These are phyloP conservation scores for Girardinus metallicus DNA, from an alignment of 2,797 vertebrate genomes.

Conservation along the genomic window DNA sequence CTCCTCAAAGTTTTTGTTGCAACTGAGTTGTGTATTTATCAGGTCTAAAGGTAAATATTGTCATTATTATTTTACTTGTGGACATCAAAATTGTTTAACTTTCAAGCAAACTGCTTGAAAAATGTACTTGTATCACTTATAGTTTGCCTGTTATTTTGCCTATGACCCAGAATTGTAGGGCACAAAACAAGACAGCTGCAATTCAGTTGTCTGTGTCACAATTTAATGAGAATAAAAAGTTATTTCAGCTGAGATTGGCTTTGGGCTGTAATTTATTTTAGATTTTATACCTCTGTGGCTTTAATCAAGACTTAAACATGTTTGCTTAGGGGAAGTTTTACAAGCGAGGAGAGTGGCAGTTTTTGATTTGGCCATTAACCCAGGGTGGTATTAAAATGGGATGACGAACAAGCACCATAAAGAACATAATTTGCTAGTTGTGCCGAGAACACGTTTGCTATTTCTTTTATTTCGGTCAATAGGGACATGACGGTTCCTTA, in stretches of 20 bases:
- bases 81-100: not conserved
- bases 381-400: not conserved
- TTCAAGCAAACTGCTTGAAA: not conserved
- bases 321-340: not conserved
- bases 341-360: not conserved
- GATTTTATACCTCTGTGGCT: not conserved
- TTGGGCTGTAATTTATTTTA: not conserved
- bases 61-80: not conserved
- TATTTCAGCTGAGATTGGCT: not conserved
- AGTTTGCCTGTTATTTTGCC: not conserved
- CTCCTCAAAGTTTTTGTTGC: not conserved
- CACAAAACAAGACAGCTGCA: not conserved
- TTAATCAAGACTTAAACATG: not conserved
- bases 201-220: not conserved
- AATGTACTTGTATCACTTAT: not conserved
- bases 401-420: not conserved
- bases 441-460: not conserved
- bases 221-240: slow-evolving; percentile 2
- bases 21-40: not conserved
- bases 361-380: not conserved
- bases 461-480: not conserved
- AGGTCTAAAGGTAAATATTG: not conserved
- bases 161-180: not conserved
- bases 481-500: not conserved
- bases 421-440: not conserved